These are phyloP conservation scores for Eurytoma californica DNA, from an alignment of 2,888 invertebrate genomes.

Conservation along the genomic window DNA sequence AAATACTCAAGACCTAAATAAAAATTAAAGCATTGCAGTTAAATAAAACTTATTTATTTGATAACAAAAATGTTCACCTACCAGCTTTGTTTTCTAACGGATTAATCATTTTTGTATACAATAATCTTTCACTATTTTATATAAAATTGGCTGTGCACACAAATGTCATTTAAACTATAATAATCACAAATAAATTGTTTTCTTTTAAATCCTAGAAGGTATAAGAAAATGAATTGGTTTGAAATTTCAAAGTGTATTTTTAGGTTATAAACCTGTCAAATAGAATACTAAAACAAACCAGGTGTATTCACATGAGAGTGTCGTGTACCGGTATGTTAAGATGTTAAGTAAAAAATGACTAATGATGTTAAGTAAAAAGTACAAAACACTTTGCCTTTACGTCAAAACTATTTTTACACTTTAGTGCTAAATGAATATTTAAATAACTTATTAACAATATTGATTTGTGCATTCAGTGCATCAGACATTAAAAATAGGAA, in stretches of 20 bases:
- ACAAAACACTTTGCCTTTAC: no score
- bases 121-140: neutral
- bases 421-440: no score
- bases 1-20: conserved; percentile 21
- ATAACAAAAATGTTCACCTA: conserved; percentile 1
- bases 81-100: conserved; percentile 5
- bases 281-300: conserved; percentile 35
- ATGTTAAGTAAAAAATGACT: no score
- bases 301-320: conserved; percentile 16
- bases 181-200: neutral
- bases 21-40: neutral
- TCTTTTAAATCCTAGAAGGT: no score
- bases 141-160: neutral
- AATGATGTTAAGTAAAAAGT: no score
- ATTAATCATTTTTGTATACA: conserved; percentile 15
- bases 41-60: neutral
- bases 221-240: neutral
- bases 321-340: neutral
- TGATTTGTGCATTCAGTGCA: no score
- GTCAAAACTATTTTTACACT: no score
- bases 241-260: neutral
- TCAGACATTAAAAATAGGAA: no score
- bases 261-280: conserved; percentile 46
- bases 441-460: no score
- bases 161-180: neutral